Base-by-base conservation (phyloP, 1,140 invertebrate genomes). In the Melitaea cinxia region DNA sequence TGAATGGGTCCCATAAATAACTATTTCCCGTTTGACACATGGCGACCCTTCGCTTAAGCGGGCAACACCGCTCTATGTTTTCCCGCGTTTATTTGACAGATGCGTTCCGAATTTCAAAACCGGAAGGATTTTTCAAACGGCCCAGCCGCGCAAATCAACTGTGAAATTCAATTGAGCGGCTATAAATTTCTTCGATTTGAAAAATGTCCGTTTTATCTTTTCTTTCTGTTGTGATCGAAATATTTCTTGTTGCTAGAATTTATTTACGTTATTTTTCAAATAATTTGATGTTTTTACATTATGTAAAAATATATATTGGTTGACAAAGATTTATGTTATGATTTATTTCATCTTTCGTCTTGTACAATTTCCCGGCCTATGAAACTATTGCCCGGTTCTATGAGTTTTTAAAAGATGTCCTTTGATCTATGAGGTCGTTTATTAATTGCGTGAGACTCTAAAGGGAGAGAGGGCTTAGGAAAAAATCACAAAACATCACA, bases 1-100 rank as follows among this genome's bases (percentile, higher is more conserved):
- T 91, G 88, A 89, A 85, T 91, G 83, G 86, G 62, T 59, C 69
- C 75, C 84, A 91, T 91, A 91, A 91, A 91, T 91, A 89, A 91
- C 88, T 83, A 85, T 89, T 89, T 87, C 81, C 83, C 76, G 79
- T 88, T 88, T 88, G 86, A 91, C 86, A 83, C 83, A 82, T 79
- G 76, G 79, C 83, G 83, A 87, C 86, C 86, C 86, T 81, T 73
- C 68, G 73, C 60, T 73, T 67, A 77, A 65, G 72, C 76, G 73
- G 75, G 77, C 70, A 77, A 77, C 79, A 72, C 76, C 59, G 78
- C 69, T 78, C 73, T 76, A 73, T 80, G 80, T 80, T 88, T 88
- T 87, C 83, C 83, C 82, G 81, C 79, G 70, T 80, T 78, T 82
- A 82, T 86, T 88, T 90, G 88, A 88, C 80, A 90, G 83, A 89